Evolutionary conservation across 2,888 invertebrate genomes (phyloP).

Genomic region (Drosophila maculinotata): DNA sequence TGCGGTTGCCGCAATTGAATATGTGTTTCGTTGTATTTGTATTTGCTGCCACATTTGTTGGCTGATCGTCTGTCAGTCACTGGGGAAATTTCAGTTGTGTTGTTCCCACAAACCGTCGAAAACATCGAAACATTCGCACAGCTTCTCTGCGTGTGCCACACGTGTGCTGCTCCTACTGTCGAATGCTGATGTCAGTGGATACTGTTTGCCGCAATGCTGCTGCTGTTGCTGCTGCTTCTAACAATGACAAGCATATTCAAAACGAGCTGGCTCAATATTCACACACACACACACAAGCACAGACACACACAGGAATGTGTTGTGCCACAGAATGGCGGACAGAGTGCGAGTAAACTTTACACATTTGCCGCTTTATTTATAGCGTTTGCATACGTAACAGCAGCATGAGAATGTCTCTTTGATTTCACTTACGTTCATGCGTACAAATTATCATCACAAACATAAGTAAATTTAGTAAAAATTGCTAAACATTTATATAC

Average conservation of each 20-base stretch:
- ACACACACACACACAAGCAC: slow-evolving; percentile 3
- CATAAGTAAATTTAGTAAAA: not conserved
- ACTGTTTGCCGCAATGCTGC: slow-evolving; percentile 58
- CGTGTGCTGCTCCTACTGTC: slow-evolving; percentile 43
- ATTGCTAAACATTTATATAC: no score
- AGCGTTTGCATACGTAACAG: slow-evolving; percentile 41
- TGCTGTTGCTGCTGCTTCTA: slow-evolving; percentile 39
- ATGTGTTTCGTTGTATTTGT: slow-evolving; percentile 27
- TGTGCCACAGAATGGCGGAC: slow-evolving; percentile 26
- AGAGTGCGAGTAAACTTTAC: slow-evolving; percentile 62
- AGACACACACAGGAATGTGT: slow-evolving; percentile 2
- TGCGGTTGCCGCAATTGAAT: slow-evolving; percentile 74
- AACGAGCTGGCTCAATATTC: slow-evolving; percentile 40
- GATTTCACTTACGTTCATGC: slow-evolving; percentile 39
- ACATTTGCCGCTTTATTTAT: slow-evolving; percentile 75
- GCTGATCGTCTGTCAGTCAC: slow-evolving; percentile 74
- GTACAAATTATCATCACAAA: slow-evolving; percentile 13
- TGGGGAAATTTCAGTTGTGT: slow-evolving; percentile 72
- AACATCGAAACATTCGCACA: slow-evolving; percentile 24
- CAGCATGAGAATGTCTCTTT: slow-evolving; percentile 25
- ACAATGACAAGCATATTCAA: slow-evolving; percentile 76
- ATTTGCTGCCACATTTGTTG: slow-evolving; percentile 56
- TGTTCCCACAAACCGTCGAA: slow-evolving; percentile 42
- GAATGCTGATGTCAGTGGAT: slow-evolving; percentile 63
- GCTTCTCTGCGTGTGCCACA: slow-evolving; percentile 40